phyloP scores from a whole-genome alignment of 1,140 invertebrate genomes.

The Scylla paramamosain region DNA sequence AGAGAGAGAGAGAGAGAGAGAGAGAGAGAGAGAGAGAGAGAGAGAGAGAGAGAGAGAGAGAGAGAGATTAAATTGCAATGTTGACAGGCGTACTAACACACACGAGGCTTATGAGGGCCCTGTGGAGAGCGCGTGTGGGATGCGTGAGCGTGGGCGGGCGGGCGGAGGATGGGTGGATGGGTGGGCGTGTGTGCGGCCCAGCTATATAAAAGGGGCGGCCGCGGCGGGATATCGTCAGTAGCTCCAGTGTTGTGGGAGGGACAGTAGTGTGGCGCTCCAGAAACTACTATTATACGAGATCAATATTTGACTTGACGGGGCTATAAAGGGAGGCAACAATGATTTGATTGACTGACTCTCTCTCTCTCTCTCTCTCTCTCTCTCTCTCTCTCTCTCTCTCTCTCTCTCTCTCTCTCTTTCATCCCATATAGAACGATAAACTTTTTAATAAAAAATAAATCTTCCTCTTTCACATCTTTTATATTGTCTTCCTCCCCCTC shows the following conservation, averaged over 20 bases:
- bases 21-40: background rate
- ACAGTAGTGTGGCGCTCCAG: background rate
- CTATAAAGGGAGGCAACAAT: background rate
- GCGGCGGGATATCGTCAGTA: background rate
- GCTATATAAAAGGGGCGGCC: background rate
- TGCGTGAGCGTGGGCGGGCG: too few relatives aligned
- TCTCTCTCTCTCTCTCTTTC: too few relatives aligned
- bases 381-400: too few relatives aligned
- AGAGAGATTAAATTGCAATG: constrained; percentile 3
- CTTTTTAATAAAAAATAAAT: too few relatives aligned
- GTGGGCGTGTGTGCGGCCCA: too few relatives aligned
- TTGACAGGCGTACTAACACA: too few relatives aligned
- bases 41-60: background rate
- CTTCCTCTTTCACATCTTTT: background rate
- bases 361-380: too few relatives aligned
- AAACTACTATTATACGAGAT: background rate
- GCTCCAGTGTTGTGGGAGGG: background rate
- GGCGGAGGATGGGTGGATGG: too few relatives aligned
- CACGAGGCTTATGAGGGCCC: too few relatives aligned
- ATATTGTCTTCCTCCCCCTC: too few relatives aligned
- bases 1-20: constrained; percentile 25
- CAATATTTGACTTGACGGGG: background rate
- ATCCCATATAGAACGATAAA: too few relatives aligned
- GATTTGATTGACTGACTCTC: background rate
- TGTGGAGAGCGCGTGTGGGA: too few relatives aligned